phyloP scores from a whole-genome alignment of 2,113 vertebrate species.

The Sciurus niger region DNA sequence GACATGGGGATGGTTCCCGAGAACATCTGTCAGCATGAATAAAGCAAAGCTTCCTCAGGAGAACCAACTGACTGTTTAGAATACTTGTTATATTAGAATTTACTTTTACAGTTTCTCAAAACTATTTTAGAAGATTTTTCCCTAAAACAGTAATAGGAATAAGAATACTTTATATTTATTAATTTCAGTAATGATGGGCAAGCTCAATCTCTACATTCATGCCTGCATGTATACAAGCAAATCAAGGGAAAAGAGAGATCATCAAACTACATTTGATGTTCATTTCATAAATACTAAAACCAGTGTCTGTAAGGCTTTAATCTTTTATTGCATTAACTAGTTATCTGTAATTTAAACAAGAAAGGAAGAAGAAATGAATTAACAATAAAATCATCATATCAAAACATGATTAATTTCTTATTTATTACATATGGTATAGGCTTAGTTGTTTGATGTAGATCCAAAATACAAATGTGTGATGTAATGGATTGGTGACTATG shows the following conservation, averaged over 20 bases:
- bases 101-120: not conserved
- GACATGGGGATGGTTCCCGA: not conserved
- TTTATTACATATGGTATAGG: not conserved
- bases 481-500: not conserved
- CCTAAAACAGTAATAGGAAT: not conserved
- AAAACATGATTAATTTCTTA: not conserved
- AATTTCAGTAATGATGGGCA: not conserved
- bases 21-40: not conserved
- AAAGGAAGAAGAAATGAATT: not conserved
- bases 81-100: not conserved
- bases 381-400: not conserved
- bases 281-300: not conserved
- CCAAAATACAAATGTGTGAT: not conserved
- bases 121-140: not conserved
- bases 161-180: not conserved
- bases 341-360: not conserved
- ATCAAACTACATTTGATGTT: not conserved
- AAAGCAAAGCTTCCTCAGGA: not conserved
- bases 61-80: accelerated
- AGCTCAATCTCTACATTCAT: not conserved
- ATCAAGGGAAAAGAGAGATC: not conserved
- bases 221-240: not conserved
- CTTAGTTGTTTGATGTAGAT: not conserved
- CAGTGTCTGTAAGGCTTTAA: not conserved
- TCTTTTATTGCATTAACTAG: not conserved